Evolutionary conservation across 2,888 invertebrate genomes (phyloP), one percentile per base, ranked within the genome.

Genomic region (Heliconius cydno): DNA sequence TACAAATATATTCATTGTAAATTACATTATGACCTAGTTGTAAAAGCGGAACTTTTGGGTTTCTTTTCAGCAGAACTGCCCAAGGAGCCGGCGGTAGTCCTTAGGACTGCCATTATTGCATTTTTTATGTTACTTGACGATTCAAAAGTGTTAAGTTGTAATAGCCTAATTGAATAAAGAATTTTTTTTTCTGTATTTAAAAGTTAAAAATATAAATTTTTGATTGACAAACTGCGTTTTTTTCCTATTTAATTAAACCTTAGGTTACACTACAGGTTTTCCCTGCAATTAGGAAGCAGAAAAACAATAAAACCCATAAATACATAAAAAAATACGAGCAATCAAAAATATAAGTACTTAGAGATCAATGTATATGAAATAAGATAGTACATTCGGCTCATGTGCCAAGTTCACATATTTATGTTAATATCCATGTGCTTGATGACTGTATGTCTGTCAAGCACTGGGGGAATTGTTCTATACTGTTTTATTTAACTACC

Each of bases 351-450:
- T 28, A 22, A 41, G 5, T 68, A n/a, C 4, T 41, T 41, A 7
- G 7, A 34, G n/a, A 38, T n/a, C 73, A 15, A 60, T 73, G 73
- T 73, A 60, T 25, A 38, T 9, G 34, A 34, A 34, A 34, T 30
- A 10, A 71, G 19, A 60, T n/a, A 38, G 67, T 34, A 73, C 15
- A 73, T 73, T 73, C 73, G n/a, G n/a, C 34, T 73, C 73, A 73
- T 60, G 73, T 73, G n/a, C 34, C 73, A 73, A 73, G 60, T 73
- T 73, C 73, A 60, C 60, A 73, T 73, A 34, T n/a, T 34, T 60
- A 73, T 60, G 73, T 25, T 60, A 73, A 60, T 73, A 73, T 12
- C n/a, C 2, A 52, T 13, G 22, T 25, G 57, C n/a, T 57, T n/a
- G 22, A n/a, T 38, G 60, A 38, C 3, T 15, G 34, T 52, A 5